These are phyloP conservation scores for Tiliacea citrago DNA, from an alignment of 2,888 invertebrate genomes.

Conservation along the genomic window DNA sequence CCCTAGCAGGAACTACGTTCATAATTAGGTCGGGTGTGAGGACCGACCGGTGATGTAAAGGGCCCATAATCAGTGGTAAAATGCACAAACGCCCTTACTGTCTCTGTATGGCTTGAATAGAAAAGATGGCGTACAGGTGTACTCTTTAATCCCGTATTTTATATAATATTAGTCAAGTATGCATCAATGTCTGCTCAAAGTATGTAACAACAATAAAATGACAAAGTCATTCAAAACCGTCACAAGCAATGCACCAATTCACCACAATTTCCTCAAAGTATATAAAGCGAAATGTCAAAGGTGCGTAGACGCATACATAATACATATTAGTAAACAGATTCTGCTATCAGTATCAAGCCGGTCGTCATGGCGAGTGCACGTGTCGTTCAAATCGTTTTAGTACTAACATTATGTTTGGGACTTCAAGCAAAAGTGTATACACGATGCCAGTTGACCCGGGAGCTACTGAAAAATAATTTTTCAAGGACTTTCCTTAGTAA, in stretches of 20 bases:
- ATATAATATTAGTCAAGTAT: neutral
- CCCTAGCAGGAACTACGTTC: no score
- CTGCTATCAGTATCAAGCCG: constrained; percentile 74
- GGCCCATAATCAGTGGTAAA: neutral
- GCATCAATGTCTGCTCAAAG: neutral
- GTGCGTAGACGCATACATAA: constrained; percentile 77
- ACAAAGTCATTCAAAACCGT: constrained; percentile 28
- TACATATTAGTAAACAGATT: constrained; percentile 64
- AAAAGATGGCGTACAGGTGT: neutral
- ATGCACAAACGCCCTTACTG: neutral
- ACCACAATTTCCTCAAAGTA: constrained; percentile 64
- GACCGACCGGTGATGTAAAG: neutral
- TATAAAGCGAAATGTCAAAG: constrained; percentile 71
- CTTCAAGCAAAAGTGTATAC: constrained; percentile 90
- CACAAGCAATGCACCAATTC: constrained; percentile 29
- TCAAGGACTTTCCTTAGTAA: constrained; percentile 93
- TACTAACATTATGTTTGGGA: constrained; percentile 73
- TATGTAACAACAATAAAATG: neutral
- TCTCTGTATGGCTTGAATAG: neutral
- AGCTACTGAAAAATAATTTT: constrained; percentile 91
- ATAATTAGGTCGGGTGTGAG: neutral
- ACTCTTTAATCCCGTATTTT: neutral
- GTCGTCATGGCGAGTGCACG: constrained; percentile 79
- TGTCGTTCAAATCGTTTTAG: constrained; percentile 66
- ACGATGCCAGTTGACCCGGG: constrained; percentile 93